Evolutionary conservation across 2,797 vertebrate genomes (phyloP), one percentile per base, ranked within the genome.

Genomic region (Lacerta bilineata): DNA sequence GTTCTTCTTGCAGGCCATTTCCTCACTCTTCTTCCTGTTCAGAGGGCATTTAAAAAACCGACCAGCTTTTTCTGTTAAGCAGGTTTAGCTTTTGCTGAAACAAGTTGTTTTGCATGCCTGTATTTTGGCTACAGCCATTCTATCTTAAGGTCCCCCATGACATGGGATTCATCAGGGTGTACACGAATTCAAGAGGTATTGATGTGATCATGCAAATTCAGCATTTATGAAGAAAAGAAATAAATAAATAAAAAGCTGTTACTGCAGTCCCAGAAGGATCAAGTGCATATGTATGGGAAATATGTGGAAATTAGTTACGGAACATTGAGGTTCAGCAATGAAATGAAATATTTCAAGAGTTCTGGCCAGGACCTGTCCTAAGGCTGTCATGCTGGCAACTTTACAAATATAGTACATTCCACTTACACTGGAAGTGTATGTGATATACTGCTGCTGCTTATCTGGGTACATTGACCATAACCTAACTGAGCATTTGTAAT

Each of bases 301-400:
- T 84, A 36, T 50, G 43, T 69, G 41, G 23, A 41, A 36, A 59
- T 78, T 78, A 50, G 75, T 41, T 69, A 18, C 13, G n/a, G 74
- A 83, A 78, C 8, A 59, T 29, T 33, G 41, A 61, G 10, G 5
- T 79, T 78, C 46, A 79, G 71, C 33, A 72, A 29, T 80, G 25
- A 77, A 88, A 83, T 68, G 29, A 82, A 83, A 50, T 88, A 68
- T 39, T n/a, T 46, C 33, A 61, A 33, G n/a, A 71, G 3, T 69
- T 41, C 59, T 87, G 80, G 36, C 25, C 3, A 41, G 46, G 9
- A 66, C 74, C 43, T 82, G 86, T 61, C 71, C 50, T 87, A 82
- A 75, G 59, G 39, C 59, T 46, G 55, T 27, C 59, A 75, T 68
- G 8, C 23, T 83, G 33, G 27, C 82, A 76, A 27, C 41, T 36